Percentiles rank a stretch among this genome's conserved stretches.
Evolutionary conservation across 2,113 vertebrate species (phyloP).

Genomic region (Callocephalon fimbriatum): DNA sequence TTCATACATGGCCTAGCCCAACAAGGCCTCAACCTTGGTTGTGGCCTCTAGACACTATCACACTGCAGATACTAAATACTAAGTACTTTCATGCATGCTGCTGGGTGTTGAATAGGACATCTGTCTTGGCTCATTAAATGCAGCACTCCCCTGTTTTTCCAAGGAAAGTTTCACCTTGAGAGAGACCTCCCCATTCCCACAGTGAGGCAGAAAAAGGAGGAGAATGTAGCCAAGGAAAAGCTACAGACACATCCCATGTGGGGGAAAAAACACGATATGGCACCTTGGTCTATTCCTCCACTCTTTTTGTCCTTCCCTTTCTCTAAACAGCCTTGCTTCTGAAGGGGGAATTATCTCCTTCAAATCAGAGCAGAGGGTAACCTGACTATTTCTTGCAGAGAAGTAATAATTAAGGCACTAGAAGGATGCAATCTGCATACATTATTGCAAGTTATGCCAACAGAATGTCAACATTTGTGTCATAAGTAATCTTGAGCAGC

Average conservation of each 20-base stretch:
- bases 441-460: slow-evolving; percentile 85
- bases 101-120: slow-evolving; percentile 10
- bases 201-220: not conserved
- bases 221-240: not conserved
- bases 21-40: slow-evolving; percentile 26
- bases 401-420: slow-evolving; percentile 82
- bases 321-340: not conserved
- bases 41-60: slow-evolving; percentile 3
- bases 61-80: slow-evolving; percentile 12
- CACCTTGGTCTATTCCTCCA: not conserved
- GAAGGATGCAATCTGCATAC: slow-evolving; percentile 84
- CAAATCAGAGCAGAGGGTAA: slow-evolving; percentile 78
- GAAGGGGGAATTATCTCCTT: slow-evolving; percentile 65
- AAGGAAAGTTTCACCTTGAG: slow-evolving; percentile 52
- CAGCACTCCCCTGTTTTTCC: slow-evolving; percentile 33
- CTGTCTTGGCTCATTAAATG: slow-evolving; percentile 63
- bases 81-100: slow-evolving; percentile 7
- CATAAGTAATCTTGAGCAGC: slow-evolving; percentile 76
- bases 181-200: slow-evolving; percentile 5
- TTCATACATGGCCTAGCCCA: slow-evolving; percentile 47
- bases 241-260: not conserved
- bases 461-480: slow-evolving; percentile 86
- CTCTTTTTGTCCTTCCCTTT: slow-evolving; percentile 10
- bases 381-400: slow-evolving; percentile 77
- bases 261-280: not conserved